Evolutionary conservation across 2,888 invertebrate genomes (phyloP), one percentile per base, ranked within the genome.

Genomic region (Stenchaetothrips biformis): DNA sequence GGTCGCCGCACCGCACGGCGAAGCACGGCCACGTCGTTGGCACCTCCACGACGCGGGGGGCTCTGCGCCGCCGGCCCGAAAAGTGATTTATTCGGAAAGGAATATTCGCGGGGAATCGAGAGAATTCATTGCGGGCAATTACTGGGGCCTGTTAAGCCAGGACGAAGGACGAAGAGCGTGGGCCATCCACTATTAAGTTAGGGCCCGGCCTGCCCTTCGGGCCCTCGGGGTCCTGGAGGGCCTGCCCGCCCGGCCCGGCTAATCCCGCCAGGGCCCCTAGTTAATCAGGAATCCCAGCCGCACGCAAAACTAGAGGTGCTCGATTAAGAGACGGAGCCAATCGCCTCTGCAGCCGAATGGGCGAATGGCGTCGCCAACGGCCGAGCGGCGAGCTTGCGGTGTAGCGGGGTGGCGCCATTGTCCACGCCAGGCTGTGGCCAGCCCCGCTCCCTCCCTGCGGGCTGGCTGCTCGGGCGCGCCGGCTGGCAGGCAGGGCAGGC

Each of bases 141-240:
- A 74, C 67, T 11, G 53, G 67, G 67, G n/a, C 67, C 67, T 74
- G 25, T 25, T 74, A 74, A 74, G 67, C 67, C 67, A 59, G 59
- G 18, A 18, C 59, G 59, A 59, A 18, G 59, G 18, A 59, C 18
- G 18, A 18, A 59, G 59, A 59, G 59, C 18, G 21, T 11, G 67
- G 25, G 67, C 67, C 67, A 74, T 74, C 67, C 67, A 74, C 67
- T 74, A 74, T 74, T 74, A 74, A 74, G 67, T 74, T 74, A 74
- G 67, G 67, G 21, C 67, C 67, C 67, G 59, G 59, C 59, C 16
- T 13, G 59, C 16, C 53, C 53, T 16, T 16, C 13, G 6, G 59
- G 59, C 59, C 59, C 13, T 18, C 59, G 37, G 37, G 37, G 59
- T 59, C 59, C 53, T 13, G 2, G 53, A 53, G 2, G 53, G 37